Evolutionary conservation across 2,888 invertebrate species (phyloP), one percentile per base, ranked within the genome.

Genomic region (Arctia plantaginis): DNA sequence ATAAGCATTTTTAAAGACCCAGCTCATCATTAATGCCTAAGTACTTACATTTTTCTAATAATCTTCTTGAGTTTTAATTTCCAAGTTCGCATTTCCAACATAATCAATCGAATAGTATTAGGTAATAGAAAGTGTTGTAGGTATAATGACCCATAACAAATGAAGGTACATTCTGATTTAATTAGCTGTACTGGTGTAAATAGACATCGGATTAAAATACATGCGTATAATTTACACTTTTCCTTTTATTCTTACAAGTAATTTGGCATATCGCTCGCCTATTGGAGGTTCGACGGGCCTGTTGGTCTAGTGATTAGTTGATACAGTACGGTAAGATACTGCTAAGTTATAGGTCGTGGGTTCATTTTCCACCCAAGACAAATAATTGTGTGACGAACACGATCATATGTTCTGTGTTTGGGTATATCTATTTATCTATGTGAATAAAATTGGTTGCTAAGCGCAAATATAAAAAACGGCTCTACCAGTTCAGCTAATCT

Each of bases 121-220:
- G 62, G 67, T 20, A 67, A 7, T 67, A 35, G 67, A 72, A 68
- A 72, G 72, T 72, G 68, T 67, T 67, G 15, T 18, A 23, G 23
- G 44, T 27, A 23, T 47, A 67, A 33, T 47, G 41, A 47, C 33
- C 44, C 30, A 23, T 67, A 18, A 12, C 47, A 20, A 23, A 18
- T 23, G n/a, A 55, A n/a, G n/a, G n/a, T 55, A 20, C n/a, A 12
- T 62, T 15, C 39, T 47, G 27, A 39, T 64, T 64, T 23, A n/a
- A 33, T n/a, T n/a, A 51, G n/a, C 8, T 55, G 35, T 33, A 15
- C 15, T 51, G 33, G 33, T n/a, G n/a, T 69, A 35, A 7, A 68
- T 12, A 44, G 18, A 33, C 35, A 35, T 15, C 15, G 44, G 12
- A 35, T 44, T 27, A 6, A 33, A 44, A 67, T 41, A n/a, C n/a